phyloP scores from a whole-genome alignment of 2,113 vertebrate genomes.

The Euleptes europaea region DNA sequence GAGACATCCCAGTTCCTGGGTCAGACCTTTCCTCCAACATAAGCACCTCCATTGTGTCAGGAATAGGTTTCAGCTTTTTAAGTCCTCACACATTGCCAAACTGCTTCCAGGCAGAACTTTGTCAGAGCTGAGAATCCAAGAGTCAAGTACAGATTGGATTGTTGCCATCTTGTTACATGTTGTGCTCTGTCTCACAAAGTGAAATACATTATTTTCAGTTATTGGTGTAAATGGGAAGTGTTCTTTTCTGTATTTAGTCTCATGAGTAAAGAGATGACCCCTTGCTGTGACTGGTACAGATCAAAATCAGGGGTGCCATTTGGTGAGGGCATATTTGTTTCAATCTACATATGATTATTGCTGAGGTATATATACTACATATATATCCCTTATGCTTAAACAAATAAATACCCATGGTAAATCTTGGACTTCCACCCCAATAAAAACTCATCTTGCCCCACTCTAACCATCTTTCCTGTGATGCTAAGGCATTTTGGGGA shows the following conservation, averaged over 20 bases:
- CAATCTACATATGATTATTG: background rate
- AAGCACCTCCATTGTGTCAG: no score
- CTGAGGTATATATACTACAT: background rate
- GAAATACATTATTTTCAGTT: background rate
- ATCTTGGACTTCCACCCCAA: background rate
- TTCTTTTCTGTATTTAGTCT: background rate
- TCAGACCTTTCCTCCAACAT: no score
- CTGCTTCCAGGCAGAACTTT: no score
- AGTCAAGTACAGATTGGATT: rapidly evolving
- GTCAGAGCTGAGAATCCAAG: background rate
- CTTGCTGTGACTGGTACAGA: background rate
- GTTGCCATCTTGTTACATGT: background rate
- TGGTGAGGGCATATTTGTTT: background rate
- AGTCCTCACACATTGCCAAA: no score
- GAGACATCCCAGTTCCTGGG: no score
- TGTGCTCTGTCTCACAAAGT: background rate
- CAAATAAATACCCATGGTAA: background rate
- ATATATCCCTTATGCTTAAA: background rate
- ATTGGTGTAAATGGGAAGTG: background rate
- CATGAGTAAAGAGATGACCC: no score
- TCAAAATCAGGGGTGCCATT: background rate
- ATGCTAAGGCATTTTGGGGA: no score
- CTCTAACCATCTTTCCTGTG: no score
- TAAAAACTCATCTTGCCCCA: background rate
- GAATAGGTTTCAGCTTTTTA: no score